These are phyloP conservation scores for Brachirus orientalis DNA, from an alignment of 2,113 vertebrate genomes.

Conservation along the genomic window DNA sequence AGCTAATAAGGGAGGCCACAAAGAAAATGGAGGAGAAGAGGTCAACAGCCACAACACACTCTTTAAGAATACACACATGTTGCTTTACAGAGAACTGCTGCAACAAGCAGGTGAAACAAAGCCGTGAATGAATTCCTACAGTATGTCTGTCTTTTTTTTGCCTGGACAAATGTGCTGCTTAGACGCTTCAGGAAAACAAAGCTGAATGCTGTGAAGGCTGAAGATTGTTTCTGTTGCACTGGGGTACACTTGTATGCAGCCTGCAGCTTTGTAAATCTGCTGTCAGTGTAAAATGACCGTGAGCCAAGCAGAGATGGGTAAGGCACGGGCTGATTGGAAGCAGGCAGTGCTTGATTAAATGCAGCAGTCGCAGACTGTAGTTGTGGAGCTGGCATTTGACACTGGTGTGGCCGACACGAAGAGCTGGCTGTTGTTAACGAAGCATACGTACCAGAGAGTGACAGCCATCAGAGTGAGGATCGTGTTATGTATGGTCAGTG, in stretches of 20 bases:
- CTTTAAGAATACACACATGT: constrained; percentile 6
- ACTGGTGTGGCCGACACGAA: constrained; percentile 33
- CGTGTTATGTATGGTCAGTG: no score
- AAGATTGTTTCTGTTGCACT: constrained; percentile 23
- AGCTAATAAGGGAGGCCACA: constrained; percentile 35
- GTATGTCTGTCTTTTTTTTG: constrained; percentile 11
- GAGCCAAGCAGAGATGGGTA: constrained; percentile 52
- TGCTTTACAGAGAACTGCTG: constrained; percentile 13
- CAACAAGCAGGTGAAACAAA: background rate
- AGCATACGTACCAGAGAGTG: no score
- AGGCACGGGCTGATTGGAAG: constrained; percentile 58
- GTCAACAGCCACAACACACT: constrained; percentile 26
- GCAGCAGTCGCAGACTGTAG: constrained; percentile 57
- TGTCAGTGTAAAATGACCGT: constrained; percentile 35
- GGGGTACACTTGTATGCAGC: constrained; percentile 32
- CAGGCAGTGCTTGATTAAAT: constrained; percentile 67
- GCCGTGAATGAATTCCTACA: constrained; percentile 16
- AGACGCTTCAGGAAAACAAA: background rate
- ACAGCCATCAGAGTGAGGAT: no score
- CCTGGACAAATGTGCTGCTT: constrained; percentile 14
- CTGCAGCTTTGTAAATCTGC: constrained; percentile 49
- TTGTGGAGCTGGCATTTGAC: constrained; percentile 52
- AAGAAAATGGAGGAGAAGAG: constrained; percentile 30
- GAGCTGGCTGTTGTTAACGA: no score
- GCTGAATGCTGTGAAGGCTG: background rate